Conservation (phyloP, 1,140 invertebrate species). For the Plutomurus gul region DNA sequence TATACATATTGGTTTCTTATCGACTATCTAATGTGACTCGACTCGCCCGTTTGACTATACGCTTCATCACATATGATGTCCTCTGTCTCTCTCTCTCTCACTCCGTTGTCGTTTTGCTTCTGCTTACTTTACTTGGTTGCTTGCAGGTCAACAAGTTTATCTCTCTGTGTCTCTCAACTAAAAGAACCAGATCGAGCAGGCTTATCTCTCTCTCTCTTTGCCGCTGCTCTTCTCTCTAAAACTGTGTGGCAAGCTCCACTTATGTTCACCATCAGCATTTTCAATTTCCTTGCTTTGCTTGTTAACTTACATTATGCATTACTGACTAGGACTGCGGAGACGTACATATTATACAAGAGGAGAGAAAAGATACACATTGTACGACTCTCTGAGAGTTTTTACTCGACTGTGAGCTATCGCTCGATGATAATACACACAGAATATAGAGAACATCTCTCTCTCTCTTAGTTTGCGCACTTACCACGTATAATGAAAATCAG, state of each 20-base stretch:
- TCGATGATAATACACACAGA: conserved; percentile 3
- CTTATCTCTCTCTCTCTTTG: conserved; percentile 12
- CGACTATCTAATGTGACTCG: conserved; percentile 23
- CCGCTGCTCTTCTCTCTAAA: conserved; percentile 16
- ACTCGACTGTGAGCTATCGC: neutral
- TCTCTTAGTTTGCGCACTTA: neutral
- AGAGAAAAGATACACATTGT: neutral
- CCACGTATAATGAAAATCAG: conserved; percentile 38
- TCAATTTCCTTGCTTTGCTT: conserved; percentile 18
- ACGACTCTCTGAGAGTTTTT: neutral
- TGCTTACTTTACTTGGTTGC: neutral
- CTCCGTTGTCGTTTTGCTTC: conserved; percentile 3
- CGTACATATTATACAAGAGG: neutral
- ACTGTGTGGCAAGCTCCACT: neutral
- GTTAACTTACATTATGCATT: neutral
- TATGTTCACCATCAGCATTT: conserved; percentile 12
- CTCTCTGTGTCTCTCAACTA: conserved; percentile 29
- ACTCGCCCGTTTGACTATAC: neutral
- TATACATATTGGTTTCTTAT: conserved; percentile 25
- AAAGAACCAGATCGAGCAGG: conserved; percentile 19
- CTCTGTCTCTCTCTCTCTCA: neutral
- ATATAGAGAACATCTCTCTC: neutral
- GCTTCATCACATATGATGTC: neutral
- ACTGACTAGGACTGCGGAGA: too few species aligned
- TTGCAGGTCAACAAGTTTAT: conserved; percentile 42